A percentile compares a stretch with the other conserved stretches of the same genome.
phyloP scores from a whole-genome alignment of 2,113 vertebrate species.

The Puma concolor region DNA sequence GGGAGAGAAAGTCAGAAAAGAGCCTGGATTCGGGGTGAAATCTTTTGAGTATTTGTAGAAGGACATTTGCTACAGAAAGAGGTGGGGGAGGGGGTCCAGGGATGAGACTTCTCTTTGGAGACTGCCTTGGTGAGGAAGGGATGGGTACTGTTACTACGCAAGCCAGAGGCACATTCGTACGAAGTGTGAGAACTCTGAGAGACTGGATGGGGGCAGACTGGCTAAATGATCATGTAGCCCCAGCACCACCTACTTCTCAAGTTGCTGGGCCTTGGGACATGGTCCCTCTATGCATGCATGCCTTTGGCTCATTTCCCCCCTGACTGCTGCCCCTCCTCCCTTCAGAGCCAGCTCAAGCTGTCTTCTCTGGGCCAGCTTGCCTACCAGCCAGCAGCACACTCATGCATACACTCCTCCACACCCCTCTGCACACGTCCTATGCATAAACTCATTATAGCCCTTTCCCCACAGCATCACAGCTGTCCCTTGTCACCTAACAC shows the following conservation, averaged over 20 bases:
- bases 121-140: not conserved
- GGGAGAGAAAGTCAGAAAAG: not conserved
- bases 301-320: not conserved
- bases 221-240: not conserved
- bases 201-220: accelerated
- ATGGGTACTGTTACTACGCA: not conserved
- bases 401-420: accelerated
- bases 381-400: too few relatives aligned
- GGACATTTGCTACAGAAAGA: not conserved
- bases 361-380: not conserved
- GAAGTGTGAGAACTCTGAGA: not conserved
- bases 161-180: not conserved
- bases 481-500: not conserved
- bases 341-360: not conserved
- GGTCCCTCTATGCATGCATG: accelerated
- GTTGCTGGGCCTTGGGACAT: not conserved
- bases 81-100: too few relatives aligned
- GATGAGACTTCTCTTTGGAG: not conserved
- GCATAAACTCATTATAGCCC: not conserved
- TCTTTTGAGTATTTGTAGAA: not conserved
- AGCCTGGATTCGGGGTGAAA: too few relatives aligned
- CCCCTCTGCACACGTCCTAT: accelerated
- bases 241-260: not conserved
- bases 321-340: not conserved
- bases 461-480: not conserved